phyloP scores from a whole-genome alignment of 2,888 invertebrate species.

The Peribatodes rhomboidaria region DNA sequence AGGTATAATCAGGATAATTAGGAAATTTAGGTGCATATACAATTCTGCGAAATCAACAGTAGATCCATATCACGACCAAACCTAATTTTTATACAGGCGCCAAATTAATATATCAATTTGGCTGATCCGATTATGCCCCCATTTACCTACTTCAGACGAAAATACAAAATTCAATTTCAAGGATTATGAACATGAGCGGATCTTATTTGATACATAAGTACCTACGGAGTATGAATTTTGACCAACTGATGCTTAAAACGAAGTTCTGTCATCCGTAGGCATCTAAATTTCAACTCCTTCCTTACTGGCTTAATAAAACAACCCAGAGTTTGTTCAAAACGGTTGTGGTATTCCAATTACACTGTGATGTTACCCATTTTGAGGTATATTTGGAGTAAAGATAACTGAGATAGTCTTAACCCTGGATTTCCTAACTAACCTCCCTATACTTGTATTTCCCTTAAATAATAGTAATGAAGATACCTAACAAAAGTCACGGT shows the following conservation, averaged over 20 bases:
- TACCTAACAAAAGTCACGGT: no score
- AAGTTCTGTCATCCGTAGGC: background rate
- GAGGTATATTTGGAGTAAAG: no score
- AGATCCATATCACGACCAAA: background rate
- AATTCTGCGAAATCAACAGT: background rate
- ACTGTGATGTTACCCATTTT: no score
- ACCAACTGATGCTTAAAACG: background rate
- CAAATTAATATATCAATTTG: slow-evolving; percentile 28
- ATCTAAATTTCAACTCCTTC: background rate
- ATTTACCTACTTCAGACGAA: slow-evolving; percentile 26
- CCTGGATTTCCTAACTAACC: no score
- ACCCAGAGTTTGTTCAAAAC: no score
- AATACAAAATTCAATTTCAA: slow-evolving; percentile 25
- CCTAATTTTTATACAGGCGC: slow-evolving; percentile 7
- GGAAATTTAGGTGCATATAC: no score
- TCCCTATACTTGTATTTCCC: no score
- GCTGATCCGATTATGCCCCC: slow-evolving; percentile 20
- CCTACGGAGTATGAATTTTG: background rate
- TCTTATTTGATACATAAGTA: slow-evolving; percentile 17
- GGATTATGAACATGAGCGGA: slow-evolving; percentile 24
- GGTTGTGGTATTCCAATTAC: no score
- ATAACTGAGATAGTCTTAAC: no score
- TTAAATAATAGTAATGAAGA: no score
- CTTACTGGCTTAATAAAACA: background rate
- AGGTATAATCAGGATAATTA: no score